Base-by-base conservation (phyloP, 2,797 vertebrate species). In the Typhlichthys subterraneus region DNA sequence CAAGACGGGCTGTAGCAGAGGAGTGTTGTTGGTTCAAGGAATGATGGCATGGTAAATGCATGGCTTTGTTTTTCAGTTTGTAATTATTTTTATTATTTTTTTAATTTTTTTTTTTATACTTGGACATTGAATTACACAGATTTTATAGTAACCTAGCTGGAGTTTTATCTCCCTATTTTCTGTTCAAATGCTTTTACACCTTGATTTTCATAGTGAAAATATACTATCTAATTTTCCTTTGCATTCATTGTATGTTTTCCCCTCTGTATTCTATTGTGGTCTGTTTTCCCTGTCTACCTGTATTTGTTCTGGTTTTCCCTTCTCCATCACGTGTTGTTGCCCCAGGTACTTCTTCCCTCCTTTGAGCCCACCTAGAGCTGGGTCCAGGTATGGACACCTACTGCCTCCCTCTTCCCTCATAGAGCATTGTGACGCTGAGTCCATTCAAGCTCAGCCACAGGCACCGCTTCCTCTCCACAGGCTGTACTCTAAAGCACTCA, bases 261-360 rank as follows among this genome's bases (percentile, higher is more conserved):
- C 85, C 29, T 87, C 90, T 92, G 87, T 89, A 88, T 93, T 87
- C 90, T 84, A 84, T 93, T 84, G 85, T 91, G 85, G 91, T 94
- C 88, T 85, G 84, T 85, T 74, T 85, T 89, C 88, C 89, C 88
- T 82, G 67, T 88, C 58, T 65, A 55, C 60, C 49, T 87, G 59
- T 79, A 68, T 83, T 79, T 76, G 4, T 48, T 72, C 59, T 79
- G 23, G 69, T 15, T 65, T 80, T 58, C 57, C 61, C 50, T 33
- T 17, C 19, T 46, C 47, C 53, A 61, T 19, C 45, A 6, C 63
- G 54, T 85, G 88, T 87, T 85, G 78, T 93, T 92, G 86, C 94
- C 94, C 94, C 89, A 98, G 97, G 94, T 98, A 94, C 96, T 97
- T 96, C 92, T 96, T 97, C 92, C 92, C 96, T 65, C 93, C 95